A percentile compares a stretch with the other conserved stretches of the same genome.
phyloP scores from a whole-genome alignment of 2,888 invertebrate species.

The Xestia sexstrigata region DNA sequence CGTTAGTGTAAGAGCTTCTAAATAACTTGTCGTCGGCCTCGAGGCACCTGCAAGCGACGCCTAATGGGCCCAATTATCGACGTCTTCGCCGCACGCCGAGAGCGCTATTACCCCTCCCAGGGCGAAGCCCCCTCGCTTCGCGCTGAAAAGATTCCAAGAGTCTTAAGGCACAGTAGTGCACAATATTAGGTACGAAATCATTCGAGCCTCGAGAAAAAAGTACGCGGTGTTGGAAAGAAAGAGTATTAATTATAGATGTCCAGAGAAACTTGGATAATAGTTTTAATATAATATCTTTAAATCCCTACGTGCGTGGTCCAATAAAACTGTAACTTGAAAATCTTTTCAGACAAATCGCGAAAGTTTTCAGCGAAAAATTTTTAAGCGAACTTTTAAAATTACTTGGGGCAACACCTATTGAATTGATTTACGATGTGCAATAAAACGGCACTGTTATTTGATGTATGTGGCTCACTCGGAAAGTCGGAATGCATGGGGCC shows the following conservation, averaged over 20 bases:
- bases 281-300: conserved; percentile 23
- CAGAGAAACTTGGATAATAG: background rate
- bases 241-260: background rate
- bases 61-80: conserved; percentile 88
- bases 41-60: conserved; percentile 81
- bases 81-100: conserved; percentile 78
- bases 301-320: conserved; percentile 47
- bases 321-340: conserved; percentile 57
- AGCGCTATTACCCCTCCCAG: conserved; percentile 81
- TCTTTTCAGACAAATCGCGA: conserved; percentile 75
- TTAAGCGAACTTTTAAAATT: conserved; percentile 78
- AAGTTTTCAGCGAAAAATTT: conserved; percentile 80
- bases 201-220: conserved; percentile 57
- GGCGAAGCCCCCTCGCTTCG: conserved; percentile 67
- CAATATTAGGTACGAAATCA: conserved; percentile 60
- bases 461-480: conserved; percentile 70
- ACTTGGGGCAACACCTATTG: conserved; percentile 78
- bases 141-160: conserved; percentile 73
- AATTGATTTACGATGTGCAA: conserved; percentile 78
- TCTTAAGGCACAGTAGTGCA: conserved; percentile 56
- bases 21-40: conserved; percentile 76
- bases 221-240: background rate
- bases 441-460: conserved; percentile 74
- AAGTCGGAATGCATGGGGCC: conserved; percentile 62
- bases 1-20: conserved; percentile 70